Conservation (phyloP, 1,140 invertebrate species). For the Hyphantria cunea region DNA sequence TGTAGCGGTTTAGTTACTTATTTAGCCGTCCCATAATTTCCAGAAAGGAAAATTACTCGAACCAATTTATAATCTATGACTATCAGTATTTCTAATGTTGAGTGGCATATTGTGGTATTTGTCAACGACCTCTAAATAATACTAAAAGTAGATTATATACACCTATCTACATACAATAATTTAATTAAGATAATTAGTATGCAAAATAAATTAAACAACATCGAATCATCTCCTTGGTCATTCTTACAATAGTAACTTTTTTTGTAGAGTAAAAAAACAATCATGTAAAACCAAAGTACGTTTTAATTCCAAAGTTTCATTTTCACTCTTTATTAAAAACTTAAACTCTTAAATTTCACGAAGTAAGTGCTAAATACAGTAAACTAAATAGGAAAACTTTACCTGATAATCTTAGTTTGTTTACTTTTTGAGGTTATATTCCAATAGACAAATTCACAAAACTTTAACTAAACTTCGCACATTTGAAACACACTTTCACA, state of each 20-base stretch:
- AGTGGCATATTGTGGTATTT: too few species aligned
- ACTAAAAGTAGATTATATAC: too few species aligned
- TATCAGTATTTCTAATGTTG: not conserved
- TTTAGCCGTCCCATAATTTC: not conserved
- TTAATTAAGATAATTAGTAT: not conserved
- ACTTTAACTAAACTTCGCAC: conserved; percentile 11
- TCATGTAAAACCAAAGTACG: too few species aligned
- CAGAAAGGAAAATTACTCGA: not conserved
- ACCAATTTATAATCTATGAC: not conserved
- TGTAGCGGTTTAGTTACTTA: conserved; percentile 2
- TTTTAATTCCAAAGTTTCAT: not conserved
- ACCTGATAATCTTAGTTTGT: conserved; percentile 19
- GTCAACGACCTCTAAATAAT: not conserved
- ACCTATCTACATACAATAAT: not conserved
- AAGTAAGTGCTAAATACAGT: too few species aligned
- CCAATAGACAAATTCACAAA: not conserved
- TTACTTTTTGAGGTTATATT: conserved; percentile 34
- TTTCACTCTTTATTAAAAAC: not conserved
- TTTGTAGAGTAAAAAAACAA: too few species aligned
- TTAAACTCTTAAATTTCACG: too few species aligned
- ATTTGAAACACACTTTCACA: not conserved
- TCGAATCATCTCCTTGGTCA: not conserved
- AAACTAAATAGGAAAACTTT: too few species aligned
- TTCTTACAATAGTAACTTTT: too few species aligned
- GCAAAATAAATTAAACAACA: not conserved